Percentiles rank a stretch among this genome's conserved stretches.
These are phyloP conservation scores for Sminthurinus aureus DNA, from an alignment of 2,888 invertebrate genomes.

Conservation along the genomic window DNA sequence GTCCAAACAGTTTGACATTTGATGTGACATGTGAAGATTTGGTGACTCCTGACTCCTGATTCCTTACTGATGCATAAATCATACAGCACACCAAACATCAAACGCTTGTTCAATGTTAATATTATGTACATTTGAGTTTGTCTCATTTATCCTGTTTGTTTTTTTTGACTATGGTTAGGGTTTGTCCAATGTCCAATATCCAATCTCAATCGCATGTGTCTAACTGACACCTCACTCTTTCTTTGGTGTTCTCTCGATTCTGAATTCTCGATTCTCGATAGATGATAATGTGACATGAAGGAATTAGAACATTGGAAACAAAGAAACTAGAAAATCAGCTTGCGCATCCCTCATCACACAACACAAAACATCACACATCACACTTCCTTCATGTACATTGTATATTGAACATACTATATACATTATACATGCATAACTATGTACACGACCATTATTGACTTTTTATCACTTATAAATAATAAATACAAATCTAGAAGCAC, in stretches of 20 bases:
- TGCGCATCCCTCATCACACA: neutral
- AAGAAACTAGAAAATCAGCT: slow-evolving; percentile 13
- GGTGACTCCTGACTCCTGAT: too few species aligned
- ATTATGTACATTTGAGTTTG: neutral
- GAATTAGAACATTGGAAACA: slow-evolving; percentile 15
- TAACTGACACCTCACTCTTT: neutral
- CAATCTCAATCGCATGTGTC: neutral
- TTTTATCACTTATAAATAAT: too few species aligned
- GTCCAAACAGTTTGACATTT: neutral
- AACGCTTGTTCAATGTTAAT: neutral
- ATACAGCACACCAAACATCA: neutral
- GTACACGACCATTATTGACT: too few species aligned
- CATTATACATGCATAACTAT: too few species aligned
- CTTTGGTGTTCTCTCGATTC: neutral
- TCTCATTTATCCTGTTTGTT: too few species aligned
- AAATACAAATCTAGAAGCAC: too few species aligned
- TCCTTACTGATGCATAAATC: neutral
- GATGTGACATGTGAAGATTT: neutral
- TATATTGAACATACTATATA: too few species aligned
- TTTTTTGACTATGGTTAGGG: neutral
- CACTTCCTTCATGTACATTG: too few species aligned
- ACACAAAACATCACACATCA: neutral
- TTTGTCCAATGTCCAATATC: neutral
- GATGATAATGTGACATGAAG: neutral
- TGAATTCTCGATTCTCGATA: neutral